Evolutionary conservation across 1,140 invertebrate species (phyloP), one percentile per base, ranked within the genome.

Genomic region (Leptinotarsa texana): DNA sequence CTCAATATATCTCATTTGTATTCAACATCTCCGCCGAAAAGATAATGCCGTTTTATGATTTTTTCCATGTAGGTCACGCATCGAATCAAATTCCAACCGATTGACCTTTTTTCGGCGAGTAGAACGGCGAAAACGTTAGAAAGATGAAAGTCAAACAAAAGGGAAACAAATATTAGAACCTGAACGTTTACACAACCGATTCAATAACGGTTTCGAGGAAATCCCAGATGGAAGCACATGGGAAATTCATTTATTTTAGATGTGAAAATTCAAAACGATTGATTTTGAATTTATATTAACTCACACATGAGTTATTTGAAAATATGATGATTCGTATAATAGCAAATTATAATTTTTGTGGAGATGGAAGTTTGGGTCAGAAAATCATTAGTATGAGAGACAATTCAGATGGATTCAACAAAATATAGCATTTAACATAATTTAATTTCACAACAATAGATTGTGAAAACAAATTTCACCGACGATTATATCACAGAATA

Each of bases 141-240:
- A 57, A 57, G n/a, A 57, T 57, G 51, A 18, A 57, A 57, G n/a
- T 57, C 51, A 57, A 57, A 57, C 51, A 57, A 57, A 57, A 42
- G 17, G 51, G n/a, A 18, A 57, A 57, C 51, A 57, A 57, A 57
- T 57, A 57, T 57, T 18, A 57, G 51, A 57, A 57, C 51, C 17
- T 57, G 51, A 13, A 57, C 51, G 51, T 57, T 57, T 18, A 57
- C 51, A 18, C 51, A 57, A n/a, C n/a, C 51, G 51, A 57, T 57
- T 18, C n/a, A 57, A 57, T 57, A 57, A 57, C 15, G 51, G 51
- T 57, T 57, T 57, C 15, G 51, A 57, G 51, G 51, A 6, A 57
- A 57, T 5, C 51, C 4, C 15, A 17, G 17, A 57, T 15, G 17
- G 13, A 57, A 57, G 4, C 51, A 57, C 15, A 17, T 15, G 51